phyloP scores from a whole-genome alignment of 2,797 vertebrate species.

The Dendrocincla fuliginosa region DNA sequence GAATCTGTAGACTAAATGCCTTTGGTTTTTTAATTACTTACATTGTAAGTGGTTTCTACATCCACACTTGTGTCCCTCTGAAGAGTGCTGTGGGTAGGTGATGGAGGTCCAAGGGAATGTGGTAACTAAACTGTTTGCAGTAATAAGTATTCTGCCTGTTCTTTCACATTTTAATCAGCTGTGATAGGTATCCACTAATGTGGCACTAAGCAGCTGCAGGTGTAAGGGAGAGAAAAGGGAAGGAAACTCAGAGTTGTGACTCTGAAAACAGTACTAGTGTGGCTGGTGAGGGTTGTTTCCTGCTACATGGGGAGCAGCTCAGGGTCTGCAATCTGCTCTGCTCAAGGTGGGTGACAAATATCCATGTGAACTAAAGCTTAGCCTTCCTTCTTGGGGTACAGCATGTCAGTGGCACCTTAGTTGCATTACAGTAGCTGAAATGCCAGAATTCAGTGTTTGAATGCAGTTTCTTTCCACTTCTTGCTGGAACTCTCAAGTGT shows the following conservation, averaged over 20 bases:
- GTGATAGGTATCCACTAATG: not conserved
- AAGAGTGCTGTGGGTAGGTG: not conserved
- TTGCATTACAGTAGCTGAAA: not conserved
- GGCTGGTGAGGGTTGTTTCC: not conserved
- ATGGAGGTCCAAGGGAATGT: not conserved
- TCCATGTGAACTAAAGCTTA: not conserved
- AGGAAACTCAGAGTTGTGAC: not conserved
- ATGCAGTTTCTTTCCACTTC: not conserved
- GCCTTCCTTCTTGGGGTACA: not conserved
- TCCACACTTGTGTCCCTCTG: not conserved
- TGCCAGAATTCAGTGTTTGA: not conserved
- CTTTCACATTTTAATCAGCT: not conserved
- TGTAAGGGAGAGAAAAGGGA: not conserved
- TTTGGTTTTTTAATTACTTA: not conserved
- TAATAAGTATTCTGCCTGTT: not conserved
- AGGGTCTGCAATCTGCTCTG: not conserved
- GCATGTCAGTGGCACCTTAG: not conserved
- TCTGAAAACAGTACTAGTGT: not conserved
- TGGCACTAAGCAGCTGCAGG: not conserved
- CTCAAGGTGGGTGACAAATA: not conserved
- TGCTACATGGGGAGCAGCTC: not conserved
- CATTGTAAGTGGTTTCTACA: not conserved
- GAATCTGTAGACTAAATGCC: not conserved
- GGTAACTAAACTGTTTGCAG: not conserved
- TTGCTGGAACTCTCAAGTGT: not conserved